Base-by-base conservation (phyloP, 2,888 invertebrate genomes). In the Lymantria dispar region DNA sequence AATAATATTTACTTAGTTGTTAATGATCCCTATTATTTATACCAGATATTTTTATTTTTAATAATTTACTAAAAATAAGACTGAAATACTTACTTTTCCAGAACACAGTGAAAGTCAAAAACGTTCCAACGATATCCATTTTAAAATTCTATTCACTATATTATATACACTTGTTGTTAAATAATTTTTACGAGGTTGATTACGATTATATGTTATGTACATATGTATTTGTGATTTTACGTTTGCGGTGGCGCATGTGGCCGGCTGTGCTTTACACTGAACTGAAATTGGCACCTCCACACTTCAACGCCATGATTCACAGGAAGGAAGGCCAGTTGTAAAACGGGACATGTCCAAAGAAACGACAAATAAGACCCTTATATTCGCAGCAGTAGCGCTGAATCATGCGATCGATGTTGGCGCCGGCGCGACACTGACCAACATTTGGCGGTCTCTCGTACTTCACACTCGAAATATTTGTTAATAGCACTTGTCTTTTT, bases 261-360 rank as follows among this genome's bases (percentile, higher is more conserved):
- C 72, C 70, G 69, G 64, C 72, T 72, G 73, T 70, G 76, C 68
- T 72, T 74, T 65, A 71, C 73, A 72, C 73, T 72, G 73, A 70
- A 84, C 82, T 84, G 84, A 76, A 80, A 80, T 75, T 74, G 77
- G 74, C 75, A 70, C 70, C 71, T 65, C 70, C 64, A 67, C 76
- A 70, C 74, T 76, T 40, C 75, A 70, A 72, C 69, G 71, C 49
- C 74, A 78, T 89, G 88, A 89, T 81, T 90, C 88, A 88, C 85
- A 85, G 87, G 85, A 85, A 82, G 85, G 78, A 78, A 74, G 66
- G 74, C 62, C 78, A 80, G 77, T 75, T 70, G 80, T 75, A 64
- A 81, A 88, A 86, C 84, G 87, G 88, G 78, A 76, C 81, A 87
- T 83, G 80, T 85, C 75, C 78, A 74, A 80, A 80, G 76, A 75